A percentile compares a stretch with the other conserved stretches of the same genome.
phyloP scores from a whole-genome alignment of 2,888 invertebrate species.

The Helobdella robusta region DNA sequence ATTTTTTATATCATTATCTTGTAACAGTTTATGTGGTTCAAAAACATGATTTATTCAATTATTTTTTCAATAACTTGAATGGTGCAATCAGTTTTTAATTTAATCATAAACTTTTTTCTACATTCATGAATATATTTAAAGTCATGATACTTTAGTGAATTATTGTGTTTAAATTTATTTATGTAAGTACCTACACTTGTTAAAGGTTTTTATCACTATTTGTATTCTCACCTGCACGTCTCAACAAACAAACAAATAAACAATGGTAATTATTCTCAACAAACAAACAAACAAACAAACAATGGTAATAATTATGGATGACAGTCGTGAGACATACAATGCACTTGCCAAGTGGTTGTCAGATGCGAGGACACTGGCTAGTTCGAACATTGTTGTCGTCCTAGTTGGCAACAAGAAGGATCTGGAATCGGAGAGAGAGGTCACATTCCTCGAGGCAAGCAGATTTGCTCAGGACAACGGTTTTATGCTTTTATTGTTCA shows the following conservation, averaged over 20 bases:
- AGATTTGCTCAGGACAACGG: slow-evolving; percentile 77
- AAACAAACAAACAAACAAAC: too few species aligned
- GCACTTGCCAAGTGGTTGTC: slow-evolving; percentile 57
- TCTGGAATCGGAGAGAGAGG: slow-evolving; percentile 68
- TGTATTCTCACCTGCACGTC: too few species aligned
- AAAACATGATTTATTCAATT: background rate
- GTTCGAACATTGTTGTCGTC: slow-evolving; percentile 70
- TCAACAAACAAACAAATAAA: too few species aligned
- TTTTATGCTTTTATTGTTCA: slow-evolving; percentile 39
- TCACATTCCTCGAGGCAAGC: slow-evolving; percentile 71
- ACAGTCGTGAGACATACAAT: slow-evolving; percentile 54
- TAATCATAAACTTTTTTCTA: too few species aligned
- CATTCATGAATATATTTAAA: too few species aligned
- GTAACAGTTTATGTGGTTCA: background rate
- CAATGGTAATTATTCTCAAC: too few species aligned
- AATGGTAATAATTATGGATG: background rate
- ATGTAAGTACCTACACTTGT: too few species aligned
- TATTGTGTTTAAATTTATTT: too few species aligned
- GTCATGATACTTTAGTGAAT: too few species aligned
- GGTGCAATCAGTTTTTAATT: background rate
- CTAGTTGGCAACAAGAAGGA: slow-evolving; percentile 75
- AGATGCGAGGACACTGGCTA: slow-evolving; percentile 69
- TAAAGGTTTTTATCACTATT: too few species aligned
- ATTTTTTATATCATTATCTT: background rate
- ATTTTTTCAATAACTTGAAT: background rate